Conservation (phyloP, 2,888 invertebrate species). For the Lithophane ornitopus region DNA sequence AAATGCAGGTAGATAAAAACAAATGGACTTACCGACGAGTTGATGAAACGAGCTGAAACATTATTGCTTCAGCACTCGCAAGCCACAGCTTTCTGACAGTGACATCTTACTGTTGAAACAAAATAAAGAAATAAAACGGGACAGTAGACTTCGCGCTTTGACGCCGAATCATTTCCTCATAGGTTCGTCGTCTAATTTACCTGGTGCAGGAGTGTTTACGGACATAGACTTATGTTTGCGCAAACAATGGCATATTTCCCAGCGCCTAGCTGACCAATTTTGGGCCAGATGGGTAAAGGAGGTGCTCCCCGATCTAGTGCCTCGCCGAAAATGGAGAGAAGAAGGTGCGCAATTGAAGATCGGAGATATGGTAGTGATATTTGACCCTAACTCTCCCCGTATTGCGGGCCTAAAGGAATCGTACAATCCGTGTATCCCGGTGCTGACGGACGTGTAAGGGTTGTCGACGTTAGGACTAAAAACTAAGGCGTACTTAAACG, state of each 20-base stretch:
- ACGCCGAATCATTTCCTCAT: constrained; percentile 3
- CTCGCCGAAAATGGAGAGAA: too few relatives aligned
- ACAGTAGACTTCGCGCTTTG: background rate
- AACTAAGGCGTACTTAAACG: too few relatives aligned
- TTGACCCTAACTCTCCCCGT: too few relatives aligned
- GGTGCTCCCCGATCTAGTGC: too few relatives aligned
- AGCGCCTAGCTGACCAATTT: background rate
- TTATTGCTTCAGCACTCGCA: constrained; percentile 2
- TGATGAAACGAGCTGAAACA: constrained; percentile 1
- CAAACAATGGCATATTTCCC: background rate
- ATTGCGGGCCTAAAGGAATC: too few relatives aligned
- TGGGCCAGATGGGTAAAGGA: background rate
- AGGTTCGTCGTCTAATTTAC: constrained; percentile 2
- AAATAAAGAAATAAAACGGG: too few relatives aligned
- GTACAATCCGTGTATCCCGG: too few relatives aligned
- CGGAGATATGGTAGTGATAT: too few relatives aligned
- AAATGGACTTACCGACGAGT: background rate
- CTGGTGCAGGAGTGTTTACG: background rate
- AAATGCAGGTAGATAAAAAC: background rate
- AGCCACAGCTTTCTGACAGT: background rate
- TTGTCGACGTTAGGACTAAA: too few relatives aligned
- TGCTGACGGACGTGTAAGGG: too few relatives aligned
- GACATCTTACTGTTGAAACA: background rate
- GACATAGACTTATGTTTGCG: background rate
- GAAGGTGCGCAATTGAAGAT: too few relatives aligned